Percentiles rank a stretch among this genome's conserved stretches.
Conservation (phyloP, 2,888 invertebrate genomes). For the Trachelus stipa region DNA sequence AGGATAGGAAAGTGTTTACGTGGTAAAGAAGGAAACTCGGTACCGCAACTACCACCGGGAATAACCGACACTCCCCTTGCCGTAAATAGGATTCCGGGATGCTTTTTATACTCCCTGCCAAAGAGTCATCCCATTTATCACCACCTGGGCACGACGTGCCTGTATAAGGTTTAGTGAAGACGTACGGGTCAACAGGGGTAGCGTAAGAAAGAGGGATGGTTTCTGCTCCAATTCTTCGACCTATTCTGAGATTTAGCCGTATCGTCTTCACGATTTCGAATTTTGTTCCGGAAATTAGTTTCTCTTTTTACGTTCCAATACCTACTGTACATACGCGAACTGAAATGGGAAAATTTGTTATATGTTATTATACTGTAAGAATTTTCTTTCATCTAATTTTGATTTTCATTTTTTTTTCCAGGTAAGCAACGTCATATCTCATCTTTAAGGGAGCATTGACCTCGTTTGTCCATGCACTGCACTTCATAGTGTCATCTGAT, state of each 20-base stretch:
- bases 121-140: slow-evolving; percentile 13
- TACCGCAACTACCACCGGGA: not conserved
- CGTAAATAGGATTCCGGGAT: not conserved
- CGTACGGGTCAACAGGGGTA: slow-evolving; percentile 6
- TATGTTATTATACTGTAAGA: not conserved
- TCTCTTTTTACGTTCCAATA: not conserved
- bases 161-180: slow-evolving; percentile 12
- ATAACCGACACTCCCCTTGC: not conserved
- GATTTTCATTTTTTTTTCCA: not conserved
- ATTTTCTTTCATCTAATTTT: not conserved
- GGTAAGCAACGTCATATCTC: not conserved
- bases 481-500: not conserved
- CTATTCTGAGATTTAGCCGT: not conserved
- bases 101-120: slow-evolving; percentile 13
- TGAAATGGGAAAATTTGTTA: not conserved
- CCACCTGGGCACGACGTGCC: slow-evolving; percentile 9
- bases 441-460: not conserved
- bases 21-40: not conserved
- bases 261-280: not conserved
- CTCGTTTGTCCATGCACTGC: not conserved
- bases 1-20: not conserved
- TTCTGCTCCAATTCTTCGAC: not conserved
- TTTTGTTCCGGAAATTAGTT: not conserved
- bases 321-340: not conserved
- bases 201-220: not conserved